phyloP scores from a whole-genome alignment of 2,797 vertebrate species.

The Sebastes oblongus region DNA sequence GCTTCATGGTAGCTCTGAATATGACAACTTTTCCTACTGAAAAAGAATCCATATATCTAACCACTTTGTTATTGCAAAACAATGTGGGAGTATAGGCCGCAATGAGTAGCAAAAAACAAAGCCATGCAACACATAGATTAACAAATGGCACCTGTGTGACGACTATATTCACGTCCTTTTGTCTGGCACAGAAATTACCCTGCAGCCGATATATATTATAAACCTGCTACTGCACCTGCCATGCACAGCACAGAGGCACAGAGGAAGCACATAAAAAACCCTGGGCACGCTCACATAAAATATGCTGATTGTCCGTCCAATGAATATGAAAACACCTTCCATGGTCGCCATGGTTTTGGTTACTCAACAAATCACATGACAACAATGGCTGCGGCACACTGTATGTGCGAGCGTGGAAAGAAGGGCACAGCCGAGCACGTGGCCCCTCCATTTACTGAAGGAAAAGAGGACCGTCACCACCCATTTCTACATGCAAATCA shows the following conservation, averaged over 20 bases:
- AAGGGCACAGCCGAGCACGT: constrained; percentile 24
- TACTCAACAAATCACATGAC: constrained; percentile 78
- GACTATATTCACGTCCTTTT: constrained; percentile 48
- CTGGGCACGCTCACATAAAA: constrained; percentile 60
- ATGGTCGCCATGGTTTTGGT: constrained; percentile 77
- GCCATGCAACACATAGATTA: constrained; percentile 21
- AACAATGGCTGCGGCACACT: constrained; percentile 62
- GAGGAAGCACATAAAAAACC: constrained; percentile 47
- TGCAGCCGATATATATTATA: constrained; percentile 35
- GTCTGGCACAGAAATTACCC: constrained; percentile 49
- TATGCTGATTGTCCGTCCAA: constrained; percentile 76
- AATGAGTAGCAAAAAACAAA: constrained; percentile 14
- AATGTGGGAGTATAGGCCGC: background rate
- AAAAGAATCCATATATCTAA: constrained; percentile 2
- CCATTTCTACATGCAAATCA: constrained; percentile 43
- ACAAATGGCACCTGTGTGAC: constrained; percentile 28
- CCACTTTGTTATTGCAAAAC: constrained; percentile 18
- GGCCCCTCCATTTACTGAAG: constrained; percentile 29
- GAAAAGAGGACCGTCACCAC: constrained; percentile 14
- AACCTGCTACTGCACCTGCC: constrained; percentile 54
- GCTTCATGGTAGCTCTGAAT: background rate
- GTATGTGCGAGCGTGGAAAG: constrained; percentile 47
- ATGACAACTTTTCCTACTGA: constrained; percentile 2
- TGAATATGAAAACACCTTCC: constrained; percentile 77
- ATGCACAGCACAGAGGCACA: constrained; percentile 26